Base-by-base conservation (phyloP, 2,113 vertebrate genomes). In the Eonycteris spelaea region DNA sequence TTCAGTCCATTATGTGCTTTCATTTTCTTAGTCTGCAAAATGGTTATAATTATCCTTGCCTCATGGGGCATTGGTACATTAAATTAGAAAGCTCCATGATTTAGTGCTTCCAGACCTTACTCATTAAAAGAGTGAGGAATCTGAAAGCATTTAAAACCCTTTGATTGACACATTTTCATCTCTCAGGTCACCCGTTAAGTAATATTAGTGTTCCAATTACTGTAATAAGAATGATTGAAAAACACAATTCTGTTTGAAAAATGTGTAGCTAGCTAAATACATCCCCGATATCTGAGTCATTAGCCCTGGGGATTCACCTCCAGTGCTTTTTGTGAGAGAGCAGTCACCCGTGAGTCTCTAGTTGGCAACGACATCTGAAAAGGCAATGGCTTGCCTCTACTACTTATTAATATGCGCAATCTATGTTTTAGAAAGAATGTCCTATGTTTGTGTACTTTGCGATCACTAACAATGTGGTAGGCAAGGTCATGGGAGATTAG, bases 401-500 rank as follows among this genome's bases (percentile, higher is more conserved):
- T 89, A 24, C 73, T 91, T 97, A 82, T 86, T 95, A 96, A 90
- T 91, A 91, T 92, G 82, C 68, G 48, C 91, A 96, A 67, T 75
- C 65, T 96, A 43, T 38, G n/a, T 91, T 92, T 96, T 68, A 48
- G 97, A 94, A 87, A 93, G 79, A 92, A 89, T 86, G 75, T 22
- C 94, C 61, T 92, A 9, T 78, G 75, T 95, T 96, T 90, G 70
- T 45, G 80, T 68, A 40, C 51, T 71, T 77, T 80, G 65, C 79
- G 82, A 24, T 73, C 77, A 91, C 67, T 92, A 95, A 86, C 77
- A 48, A 79, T 73, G 43, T 86, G 51, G 35, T 94, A 7, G 71
- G 19, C 93, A 26, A 97, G 93, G 88, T 97, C 87, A 94, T 35
- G 59, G 94, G 65, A 96, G 91, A 93, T 98, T 84, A 97, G 65